A percentile compares a stretch with the other conserved stretches of the same genome.
Evolutionary conservation across 2,113 vertebrate species (phyloP).

Genomic region (Machaerirhynchus nigripectus): DNA sequence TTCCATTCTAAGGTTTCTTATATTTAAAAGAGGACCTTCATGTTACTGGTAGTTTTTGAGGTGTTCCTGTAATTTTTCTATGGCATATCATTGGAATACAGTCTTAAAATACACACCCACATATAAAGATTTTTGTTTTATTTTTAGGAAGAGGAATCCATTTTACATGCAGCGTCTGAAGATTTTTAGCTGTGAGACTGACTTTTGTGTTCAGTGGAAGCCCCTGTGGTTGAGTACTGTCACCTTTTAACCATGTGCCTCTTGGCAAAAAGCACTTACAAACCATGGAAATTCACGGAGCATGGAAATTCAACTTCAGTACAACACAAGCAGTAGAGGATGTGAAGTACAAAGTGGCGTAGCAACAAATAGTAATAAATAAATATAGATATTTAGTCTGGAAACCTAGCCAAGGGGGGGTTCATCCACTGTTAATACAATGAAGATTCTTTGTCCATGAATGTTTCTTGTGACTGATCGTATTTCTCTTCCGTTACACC

Average conservation of each 20-base stretch:
- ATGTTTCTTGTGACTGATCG: not conserved
- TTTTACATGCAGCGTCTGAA: not conserved
- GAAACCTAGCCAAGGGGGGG: not conserved
- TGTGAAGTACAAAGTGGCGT: not conserved
- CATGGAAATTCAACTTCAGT: not conserved
- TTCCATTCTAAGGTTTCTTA: not conserved
- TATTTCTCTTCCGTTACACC: not conserved
- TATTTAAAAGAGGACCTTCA: not conserved
- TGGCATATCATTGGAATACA: not conserved
- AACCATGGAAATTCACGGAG: not conserved
- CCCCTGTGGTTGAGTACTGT: not conserved
- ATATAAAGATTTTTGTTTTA: not conserved
- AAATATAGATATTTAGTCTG: not conserved
- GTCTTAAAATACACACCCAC: not conserved
- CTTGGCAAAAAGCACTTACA: not conserved
- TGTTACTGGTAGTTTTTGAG: not conserved
- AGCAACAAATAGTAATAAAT: not conserved
- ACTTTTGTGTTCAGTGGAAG: not conserved
- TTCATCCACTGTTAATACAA: not conserved
- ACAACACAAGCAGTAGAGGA: not conserved
- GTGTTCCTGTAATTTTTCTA: not conserved
- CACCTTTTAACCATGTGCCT: not conserved
- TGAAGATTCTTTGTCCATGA: not conserved
- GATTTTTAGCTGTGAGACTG: not conserved
- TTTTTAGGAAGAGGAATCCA: not conserved